Base-by-base conservation (phyloP, 2,113 vertebrate species). In the Pangasianodon gigas region DNA sequence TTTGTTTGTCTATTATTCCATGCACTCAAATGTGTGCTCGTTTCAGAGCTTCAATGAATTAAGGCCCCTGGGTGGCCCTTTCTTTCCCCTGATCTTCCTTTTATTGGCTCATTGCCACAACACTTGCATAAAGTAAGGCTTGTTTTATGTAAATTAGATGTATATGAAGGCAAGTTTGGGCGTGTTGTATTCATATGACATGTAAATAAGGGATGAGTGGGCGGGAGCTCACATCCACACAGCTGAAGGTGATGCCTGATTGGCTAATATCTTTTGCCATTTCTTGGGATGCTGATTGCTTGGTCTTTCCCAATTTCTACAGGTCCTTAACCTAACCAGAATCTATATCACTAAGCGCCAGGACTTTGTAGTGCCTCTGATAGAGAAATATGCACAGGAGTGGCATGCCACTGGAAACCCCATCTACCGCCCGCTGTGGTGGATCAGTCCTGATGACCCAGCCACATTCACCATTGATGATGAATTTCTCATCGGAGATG, bases 401-500 rank as follows among this genome's bases (percentile, higher is more conserved):
- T 98, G 97, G 97, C 94, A 92, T 37, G 26, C 9, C 2, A 88
- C 84, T 0, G 96, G 97, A 19, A 90, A 94, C 84, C 97, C 97
- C 88, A 95, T 98, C 92, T 98, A 97, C 92, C 95, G 97, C 2
- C 97, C 97, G 0, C 93, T 96, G 37, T 98, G 97, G 97, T 98
- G 97, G 97, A 94, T 98, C 92, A 97, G 95, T 58, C 97, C 97
- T n/a, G 94, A 87, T 0, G 97, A 98, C 32, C 96, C 97, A 0
- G 0, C 84, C 0, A 97, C 97, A 0, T 97, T 97, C 90, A 95
- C 94, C 74, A 71, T 97, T 1, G 96, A 97, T 88, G 96, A 98
- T 52, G 97, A 98, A 92, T 98, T 98, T 85, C 96, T 98, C 84
- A 97, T 98, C 1, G 97, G 97, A 90, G 97, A 98, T 46, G 96